Conservation (phyloP, 1,140 invertebrate species). For the Mizuhopecten yessoensis region DNA sequence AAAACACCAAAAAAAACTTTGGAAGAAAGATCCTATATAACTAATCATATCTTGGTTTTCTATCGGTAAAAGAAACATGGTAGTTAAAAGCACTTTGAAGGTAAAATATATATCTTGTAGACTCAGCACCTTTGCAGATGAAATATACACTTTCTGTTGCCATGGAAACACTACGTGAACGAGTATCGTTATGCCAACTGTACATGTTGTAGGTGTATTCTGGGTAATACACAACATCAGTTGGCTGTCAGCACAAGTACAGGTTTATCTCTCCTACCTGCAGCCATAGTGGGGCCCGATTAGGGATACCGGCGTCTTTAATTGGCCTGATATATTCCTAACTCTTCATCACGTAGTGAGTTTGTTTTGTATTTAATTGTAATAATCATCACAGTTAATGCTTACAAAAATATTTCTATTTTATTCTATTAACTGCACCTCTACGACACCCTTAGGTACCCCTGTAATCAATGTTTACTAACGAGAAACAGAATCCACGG, state of each 20-base stretch:
- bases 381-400: no score
- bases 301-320: neutral
- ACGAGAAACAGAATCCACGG: neutral
- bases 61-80: neutral
- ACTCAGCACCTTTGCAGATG: neutral
- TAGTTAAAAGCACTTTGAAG: neutral
- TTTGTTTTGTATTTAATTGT: no score
- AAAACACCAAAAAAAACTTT: no score
- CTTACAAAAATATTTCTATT: no score
- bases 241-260: neutral
- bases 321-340: no score
- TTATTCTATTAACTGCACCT: neutral
- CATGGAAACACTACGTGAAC: neutral
- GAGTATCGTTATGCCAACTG: neutral
- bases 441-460: neutral
- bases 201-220: slow-evolving; percentile 3
- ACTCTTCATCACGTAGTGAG: no score
- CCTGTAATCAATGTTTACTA: neutral
- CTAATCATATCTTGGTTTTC: neutral
- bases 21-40: no score
- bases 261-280: neutral
- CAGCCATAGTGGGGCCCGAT: neutral
- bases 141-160: neutral
- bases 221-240: neutral
- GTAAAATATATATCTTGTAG: neutral